Conservation (phyloP, 2,797 vertebrate genomes). For the Bryconaethiops microstoma region DNA sequence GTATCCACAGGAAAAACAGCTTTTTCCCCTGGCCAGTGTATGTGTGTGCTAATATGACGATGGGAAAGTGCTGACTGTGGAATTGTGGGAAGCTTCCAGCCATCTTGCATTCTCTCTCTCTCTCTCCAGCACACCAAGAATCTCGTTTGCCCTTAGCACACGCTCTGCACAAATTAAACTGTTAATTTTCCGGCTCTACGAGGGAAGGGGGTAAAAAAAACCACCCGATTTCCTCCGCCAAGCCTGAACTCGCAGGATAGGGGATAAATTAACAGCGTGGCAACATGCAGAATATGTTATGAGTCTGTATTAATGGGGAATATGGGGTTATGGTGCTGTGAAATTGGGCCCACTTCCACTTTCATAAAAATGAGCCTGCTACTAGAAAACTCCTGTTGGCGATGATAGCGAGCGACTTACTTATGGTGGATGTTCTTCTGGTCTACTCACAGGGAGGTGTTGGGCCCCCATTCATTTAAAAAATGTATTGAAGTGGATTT, state of each 20-base stretch:
- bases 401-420: conserved; percentile 20
- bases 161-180: conserved; percentile 51
- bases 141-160: conserved; percentile 37
- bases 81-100: conserved; percentile 16
- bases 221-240: conserved; percentile 43
- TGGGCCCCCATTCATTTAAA: too few species aligned
- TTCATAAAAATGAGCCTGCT: conserved; percentile 47
- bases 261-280: conserved; percentile 47
- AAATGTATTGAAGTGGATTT: too few species aligned
- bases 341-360: conserved; percentile 50
- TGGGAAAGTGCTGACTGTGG: conserved; percentile 41
- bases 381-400: conserved; percentile 25
- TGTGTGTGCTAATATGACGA: conserved; percentile 38
- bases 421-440: background rate
- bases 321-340: conserved; percentile 53
- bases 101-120: background rate
- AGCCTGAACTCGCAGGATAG: conserved; percentile 47
- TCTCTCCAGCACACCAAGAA: conserved; percentile 22
- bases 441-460: too few species aligned
- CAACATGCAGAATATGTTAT: conserved; percentile 54
- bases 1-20: conserved; percentile 6
- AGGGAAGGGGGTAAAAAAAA: background rate
- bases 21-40: conserved; percentile 11
- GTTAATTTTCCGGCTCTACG: conserved; percentile 52
- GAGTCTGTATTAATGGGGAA: conserved; percentile 51